phyloP scores from a whole-genome alignment of 2,797 vertebrate species.

The Apogon hyalosoma region DNA sequence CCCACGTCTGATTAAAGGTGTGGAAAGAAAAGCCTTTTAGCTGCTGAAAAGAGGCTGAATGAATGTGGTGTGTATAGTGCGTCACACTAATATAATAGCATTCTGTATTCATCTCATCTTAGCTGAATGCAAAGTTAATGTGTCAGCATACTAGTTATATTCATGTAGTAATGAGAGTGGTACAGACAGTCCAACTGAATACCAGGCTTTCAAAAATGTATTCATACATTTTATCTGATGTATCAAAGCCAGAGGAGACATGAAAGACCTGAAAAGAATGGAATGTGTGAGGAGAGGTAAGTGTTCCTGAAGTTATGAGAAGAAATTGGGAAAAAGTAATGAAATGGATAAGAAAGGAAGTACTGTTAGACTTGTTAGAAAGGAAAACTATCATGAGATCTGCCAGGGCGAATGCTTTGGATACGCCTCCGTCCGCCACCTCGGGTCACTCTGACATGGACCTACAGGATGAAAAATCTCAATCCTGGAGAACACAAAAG shows the following conservation, averaged over 20 bases:
- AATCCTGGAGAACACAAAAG: too few relatives aligned
- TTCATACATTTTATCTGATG: constrained; percentile 38
- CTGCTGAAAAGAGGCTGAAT: background rate
- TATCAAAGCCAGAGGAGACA: constrained; percentile 32
- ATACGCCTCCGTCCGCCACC: background rate
- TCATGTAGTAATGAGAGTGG: constrained; percentile 14
- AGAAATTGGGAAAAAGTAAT: constrained; percentile 33
- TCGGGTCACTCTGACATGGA: constrained; percentile 1
- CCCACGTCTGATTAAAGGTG: constrained; percentile 29
- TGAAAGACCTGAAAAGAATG: constrained; percentile 20
- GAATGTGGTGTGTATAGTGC: background rate
- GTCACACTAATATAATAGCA: background rate
- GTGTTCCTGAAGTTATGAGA: constrained; percentile 24
- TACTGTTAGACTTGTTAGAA: constrained; percentile 32
- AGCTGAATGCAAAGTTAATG: constrained; percentile 32
- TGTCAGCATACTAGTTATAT: constrained; percentile 16
- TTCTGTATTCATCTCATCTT: constrained; percentile 34
- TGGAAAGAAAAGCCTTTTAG: constrained; percentile 15
- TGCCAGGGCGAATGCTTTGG: background rate
- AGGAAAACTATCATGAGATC: constrained; percentile 9
- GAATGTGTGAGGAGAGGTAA: constrained; percentile 21
- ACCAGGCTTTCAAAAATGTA: constrained; percentile 33
- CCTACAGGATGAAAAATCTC: background rate
- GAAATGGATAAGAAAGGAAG: constrained; percentile 27
- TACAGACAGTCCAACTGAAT: background rate